Evolutionary conservation across 2,888 invertebrate species (phyloP), one percentile per base, ranked within the genome.

Genomic region (Alloscopus bannaensis): DNA sequence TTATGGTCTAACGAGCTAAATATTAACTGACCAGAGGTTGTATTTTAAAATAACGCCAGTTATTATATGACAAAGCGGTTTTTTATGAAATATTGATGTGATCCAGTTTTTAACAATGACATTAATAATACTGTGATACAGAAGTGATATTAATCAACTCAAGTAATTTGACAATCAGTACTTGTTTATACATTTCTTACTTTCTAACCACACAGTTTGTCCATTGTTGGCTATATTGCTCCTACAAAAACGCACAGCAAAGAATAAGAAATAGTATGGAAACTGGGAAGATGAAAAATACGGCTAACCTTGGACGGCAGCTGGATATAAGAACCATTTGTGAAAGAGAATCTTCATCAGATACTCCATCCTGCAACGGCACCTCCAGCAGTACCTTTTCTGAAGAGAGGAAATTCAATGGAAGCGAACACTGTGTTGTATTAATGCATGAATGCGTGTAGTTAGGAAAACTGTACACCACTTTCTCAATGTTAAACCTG

Each of bases 371-470:
- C 79, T 91, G 91, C 0, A 94, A 94, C 16, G 95, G 95, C 59
- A 95, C 92, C 89, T 95, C 95, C 45, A 95, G 94, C 72, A 95
- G 93, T 11, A 95, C 95, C 86, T 92, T 91, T 88, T 95, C 94
- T 83, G 93, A 92, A 80, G 94, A 93, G 83, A 93, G 90, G 87
- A 95, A 92, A 16, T 90, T 89, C 66, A 95, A 90, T 29, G 92
- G 89, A 88, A 95, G 95, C 57, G 91, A 91, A 88, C 95, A 95
- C 87, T 93, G 91, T 0, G 94, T 94, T 87, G 91, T 90, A 89
- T 95, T 95, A 8, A 94, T 88, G 88, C 95, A 95, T 62, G 91
- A 91, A 86, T 92, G 91, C 1, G 91, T 90, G 85, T 92, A 91
- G 87, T 93, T 93, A 45, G 93, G 91, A 88, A 93, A 94, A 87